phyloP scores from a whole-genome alignment of 1,140 invertebrate genomes.

The Drosophila truncata region DNA sequence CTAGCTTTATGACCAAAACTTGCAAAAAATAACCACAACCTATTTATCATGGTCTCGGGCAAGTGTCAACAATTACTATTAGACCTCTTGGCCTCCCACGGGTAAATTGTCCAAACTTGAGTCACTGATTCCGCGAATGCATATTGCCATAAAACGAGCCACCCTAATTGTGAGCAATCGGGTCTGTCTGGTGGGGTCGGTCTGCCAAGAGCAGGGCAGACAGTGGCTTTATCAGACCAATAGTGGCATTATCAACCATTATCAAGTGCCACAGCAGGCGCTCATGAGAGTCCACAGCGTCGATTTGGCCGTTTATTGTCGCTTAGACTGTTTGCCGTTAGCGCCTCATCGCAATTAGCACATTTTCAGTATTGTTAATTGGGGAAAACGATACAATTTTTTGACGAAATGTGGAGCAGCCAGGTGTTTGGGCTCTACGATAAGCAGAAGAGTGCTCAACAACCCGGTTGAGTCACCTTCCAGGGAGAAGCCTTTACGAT shows the following conservation, averaged over 20 bases:
- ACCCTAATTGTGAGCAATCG: conserved; percentile 50
- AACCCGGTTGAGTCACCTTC: conserved; percentile 44
- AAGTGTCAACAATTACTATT: conserved; percentile 9
- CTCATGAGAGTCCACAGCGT: conserved; percentile 44
- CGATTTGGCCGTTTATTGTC: conserved; percentile 47
- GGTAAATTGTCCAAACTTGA: conserved; percentile 7
- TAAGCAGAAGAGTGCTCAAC: conserved; percentile 43
- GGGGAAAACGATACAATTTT: conserved; percentile 73
- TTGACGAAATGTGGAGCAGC: conserved; percentile 53
- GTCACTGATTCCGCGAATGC: conserved; percentile 11
- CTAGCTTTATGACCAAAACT: neutral
- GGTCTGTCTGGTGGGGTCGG: conserved; percentile 55
- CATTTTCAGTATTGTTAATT: conserved; percentile 76
- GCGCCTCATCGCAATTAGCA: conserved; percentile 73
- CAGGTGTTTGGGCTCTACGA: conserved; percentile 64
- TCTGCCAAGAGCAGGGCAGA: conserved; percentile 36
- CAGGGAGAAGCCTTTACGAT: conserved; percentile 38
- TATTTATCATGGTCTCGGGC: neutral
- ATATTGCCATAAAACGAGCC: conserved; percentile 16
- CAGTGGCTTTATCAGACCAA: conserved; percentile 60
- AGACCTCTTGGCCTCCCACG: neutral
- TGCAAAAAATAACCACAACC: neutral
- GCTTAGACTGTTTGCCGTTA: conserved; percentile 55
- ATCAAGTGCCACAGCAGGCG: conserved; percentile 73
- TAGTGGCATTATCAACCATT: conserved; percentile 64